These are phyloP conservation scores for Mastomys coucha DNA, from an alignment of 2,113 vertebrate genomes.

Conservation along the genomic window DNA sequence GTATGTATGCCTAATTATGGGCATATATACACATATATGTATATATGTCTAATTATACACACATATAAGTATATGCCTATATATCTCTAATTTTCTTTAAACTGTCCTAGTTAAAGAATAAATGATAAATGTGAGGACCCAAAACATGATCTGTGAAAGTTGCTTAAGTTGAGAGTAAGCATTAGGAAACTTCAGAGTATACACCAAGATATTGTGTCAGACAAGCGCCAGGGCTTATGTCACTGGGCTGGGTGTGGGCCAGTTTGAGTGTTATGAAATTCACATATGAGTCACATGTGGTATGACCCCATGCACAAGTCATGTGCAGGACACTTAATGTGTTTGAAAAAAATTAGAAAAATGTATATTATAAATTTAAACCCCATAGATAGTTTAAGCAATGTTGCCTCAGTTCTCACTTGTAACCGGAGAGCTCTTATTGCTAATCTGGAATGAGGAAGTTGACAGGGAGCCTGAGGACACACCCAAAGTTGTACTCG, in stretches of 20 bases:
- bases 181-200: not conserved
- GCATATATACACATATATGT: too few species aligned
- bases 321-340: not conserved
- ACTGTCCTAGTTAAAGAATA: not conserved
- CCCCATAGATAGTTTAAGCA: not conserved
- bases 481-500: not conserved
- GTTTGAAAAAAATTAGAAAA: not conserved
- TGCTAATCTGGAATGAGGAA: not conserved
- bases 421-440: slow-evolving; percentile 32
- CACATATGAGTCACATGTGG: not conserved
- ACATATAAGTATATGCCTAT: not conserved
- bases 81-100: slow-evolving; percentile 36
- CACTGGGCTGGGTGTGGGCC: not conserved
- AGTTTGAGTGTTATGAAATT: not conserved
- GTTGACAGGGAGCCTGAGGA: not conserved
- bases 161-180: slow-evolving; percentile 19
- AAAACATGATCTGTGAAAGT: not conserved
- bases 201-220: not conserved
- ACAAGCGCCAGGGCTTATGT: not conserved
- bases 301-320: not conserved
- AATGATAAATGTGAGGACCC: not conserved
- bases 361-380: not conserved
- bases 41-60: too few species aligned
- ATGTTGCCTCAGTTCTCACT: not conserved
- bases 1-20: too few species aligned